Evolutionary conservation across 2,113 vertebrate genomes (phyloP).

Genomic region (Prunella himalayana): DNA sequence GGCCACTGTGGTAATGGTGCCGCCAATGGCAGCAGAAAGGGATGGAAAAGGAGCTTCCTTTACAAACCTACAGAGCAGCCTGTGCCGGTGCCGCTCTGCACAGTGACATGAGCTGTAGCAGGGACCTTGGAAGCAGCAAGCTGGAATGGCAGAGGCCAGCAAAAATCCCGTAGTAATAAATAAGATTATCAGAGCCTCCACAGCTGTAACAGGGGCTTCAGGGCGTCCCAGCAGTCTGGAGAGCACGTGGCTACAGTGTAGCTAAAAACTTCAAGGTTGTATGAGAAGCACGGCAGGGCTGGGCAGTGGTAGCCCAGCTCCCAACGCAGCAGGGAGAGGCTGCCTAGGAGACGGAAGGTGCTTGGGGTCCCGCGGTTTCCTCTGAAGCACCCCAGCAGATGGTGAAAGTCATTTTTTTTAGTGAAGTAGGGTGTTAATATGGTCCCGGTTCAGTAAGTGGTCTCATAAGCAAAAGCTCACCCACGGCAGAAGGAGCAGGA

Average conservation of each 20-base stretch:
- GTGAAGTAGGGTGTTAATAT: background rate
- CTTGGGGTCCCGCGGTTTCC: background rate
- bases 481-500: background rate
- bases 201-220: background rate
- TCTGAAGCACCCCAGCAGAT: background rate
- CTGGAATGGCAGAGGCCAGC: background rate
- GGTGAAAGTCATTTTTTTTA: background rate
- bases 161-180: background rate
- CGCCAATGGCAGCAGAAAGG: background rate
- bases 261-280: too few species aligned
- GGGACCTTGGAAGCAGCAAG: background rate
- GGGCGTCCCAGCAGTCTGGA: background rate
- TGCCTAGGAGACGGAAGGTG: too few species aligned
- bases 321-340: background rate
- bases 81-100: background rate
- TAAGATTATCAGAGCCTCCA: background rate
- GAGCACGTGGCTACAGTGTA: background rate
- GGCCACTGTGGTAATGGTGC: rapidly evolving
- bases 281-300: background rate
- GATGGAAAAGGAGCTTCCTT: background rate
- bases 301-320: background rate
- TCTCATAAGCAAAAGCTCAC: background rate
- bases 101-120: background rate
- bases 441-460: background rate
- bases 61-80: background rate